Base-by-base conservation (phyloP, 1,140 invertebrate genomes). In the Nylanderia fulva region DNA sequence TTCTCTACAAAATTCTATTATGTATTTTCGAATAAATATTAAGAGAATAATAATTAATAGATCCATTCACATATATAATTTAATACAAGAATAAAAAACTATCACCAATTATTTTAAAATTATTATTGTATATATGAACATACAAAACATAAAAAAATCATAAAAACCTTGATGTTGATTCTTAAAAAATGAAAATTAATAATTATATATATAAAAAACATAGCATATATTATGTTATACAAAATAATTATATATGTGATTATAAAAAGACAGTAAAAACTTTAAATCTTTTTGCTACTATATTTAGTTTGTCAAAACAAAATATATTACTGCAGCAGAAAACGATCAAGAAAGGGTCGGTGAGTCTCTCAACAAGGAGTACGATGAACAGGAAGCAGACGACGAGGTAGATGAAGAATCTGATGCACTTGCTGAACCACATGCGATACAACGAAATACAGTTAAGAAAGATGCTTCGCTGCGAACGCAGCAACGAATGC, bases 371-470 rank as follows among this genome's bases (percentile, higher is more conserved):
- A 64, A 84, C 54, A 92, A 91, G 48, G 85, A 91, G 39, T 91
- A 90, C 39, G 87, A 91, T 33, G 91, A 91, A 48, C 88, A 90
- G 7, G 90, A 90, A 45, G 84, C 77, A 4, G 90, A 91, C 33
- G 91, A 92, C 33, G 91, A 92, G 21, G 76, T 88, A 39, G 91
- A 91, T 18, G 90, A 91, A 8, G 91, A 90, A 71, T 91, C 89
- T 11, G 90, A 90, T 21, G 11, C 21, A 3, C 45, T 87, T 42
- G 48, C 56, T 0, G 71, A 71, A 42, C 5, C 39, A 45, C 60
- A 66, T 1, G 66, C 63, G 48, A 21, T 27, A 24, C 85, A 79
- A 39, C 72, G 39, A 42, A 45, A 18, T 24, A 18, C 39, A 71
- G 13, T 15, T 11, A 89, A 76, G 13, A 86, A 86, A 42, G 88